Percentiles rank a stretch among this genome's conserved stretches.
Evolutionary conservation across 2,113 vertebrate species (phyloP).

Genomic region (Galbula dea): DNA sequence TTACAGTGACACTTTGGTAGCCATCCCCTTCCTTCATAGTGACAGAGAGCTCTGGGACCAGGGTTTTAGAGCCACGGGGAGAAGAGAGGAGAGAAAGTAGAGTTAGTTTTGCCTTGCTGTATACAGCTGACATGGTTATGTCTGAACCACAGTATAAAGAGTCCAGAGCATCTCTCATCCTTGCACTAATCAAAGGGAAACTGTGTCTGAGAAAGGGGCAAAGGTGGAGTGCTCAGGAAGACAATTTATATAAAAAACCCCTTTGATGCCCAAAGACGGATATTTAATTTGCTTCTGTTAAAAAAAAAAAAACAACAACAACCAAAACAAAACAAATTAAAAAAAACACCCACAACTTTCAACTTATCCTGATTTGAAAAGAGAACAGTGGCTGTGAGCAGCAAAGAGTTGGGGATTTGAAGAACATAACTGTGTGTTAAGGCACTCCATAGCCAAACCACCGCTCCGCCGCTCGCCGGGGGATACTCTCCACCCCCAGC

Average conservation of each 20-base stretch:
- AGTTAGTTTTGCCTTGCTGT: slow-evolving; percentile 25
- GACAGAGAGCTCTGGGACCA: slow-evolving; percentile 38
- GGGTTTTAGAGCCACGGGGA: slow-evolving; percentile 9
- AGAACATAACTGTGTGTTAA: slow-evolving; percentile 78
- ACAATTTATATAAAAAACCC: slow-evolving; percentile 62
- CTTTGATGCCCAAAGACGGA: slow-evolving; percentile 66
- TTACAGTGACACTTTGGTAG: slow-evolving; percentile 60
- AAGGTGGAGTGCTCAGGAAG: slow-evolving; percentile 45
- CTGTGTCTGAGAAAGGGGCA: slow-evolving; percentile 25
- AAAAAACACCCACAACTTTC: background rate
- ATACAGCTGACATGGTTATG: slow-evolving; percentile 25
- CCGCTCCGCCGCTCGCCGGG: background rate
- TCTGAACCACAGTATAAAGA: slow-evolving; percentile 14
- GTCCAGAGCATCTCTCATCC: slow-evolving; percentile 43
- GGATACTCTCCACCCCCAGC: slow-evolving; percentile 35
- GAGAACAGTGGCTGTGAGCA: slow-evolving; percentile 66
- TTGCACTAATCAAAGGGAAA: slow-evolving; percentile 34
- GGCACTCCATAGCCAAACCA: slow-evolving; percentile 72
- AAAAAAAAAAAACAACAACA: background rate
- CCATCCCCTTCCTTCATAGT: slow-evolving; percentile 76
- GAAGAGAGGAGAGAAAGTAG: background rate
- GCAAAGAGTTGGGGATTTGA: slow-evolving; percentile 63
- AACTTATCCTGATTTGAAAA: slow-evolving; percentile 67
- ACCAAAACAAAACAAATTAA: background rate
- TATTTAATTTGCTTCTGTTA: slow-evolving; percentile 68